Evolutionary conservation across 2,797 vertebrate species (phyloP).

Genomic region (Dipus sagitta): DNA sequence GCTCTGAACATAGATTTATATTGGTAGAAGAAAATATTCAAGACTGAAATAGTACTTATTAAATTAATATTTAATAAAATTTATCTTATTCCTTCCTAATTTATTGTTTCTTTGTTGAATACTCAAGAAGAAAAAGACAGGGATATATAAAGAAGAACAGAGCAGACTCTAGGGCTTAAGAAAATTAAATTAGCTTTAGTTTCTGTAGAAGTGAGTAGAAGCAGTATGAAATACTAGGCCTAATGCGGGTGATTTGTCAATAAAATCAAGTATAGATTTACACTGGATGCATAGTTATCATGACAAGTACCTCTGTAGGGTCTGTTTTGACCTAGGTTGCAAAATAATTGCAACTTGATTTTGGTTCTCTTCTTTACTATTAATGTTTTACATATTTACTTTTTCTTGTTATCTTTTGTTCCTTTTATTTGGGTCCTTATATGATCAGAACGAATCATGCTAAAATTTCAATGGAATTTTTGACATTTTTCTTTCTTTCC

Average conservation of each 20-base stretch:
- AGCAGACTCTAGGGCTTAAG: not conserved
- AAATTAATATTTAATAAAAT: not conserved
- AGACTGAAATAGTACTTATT: not conserved
- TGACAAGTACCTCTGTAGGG: not conserved
- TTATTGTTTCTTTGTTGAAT: not conserved
- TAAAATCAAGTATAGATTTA: not conserved
- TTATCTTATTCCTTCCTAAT: not conserved
- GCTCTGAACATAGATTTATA: not conserved
- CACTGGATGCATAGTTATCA: not conserved
- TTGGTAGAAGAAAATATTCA: conserved; percentile 6
- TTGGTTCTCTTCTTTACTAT: not conserved
- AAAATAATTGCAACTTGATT: conserved; percentile 24
- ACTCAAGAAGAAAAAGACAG: not conserved
- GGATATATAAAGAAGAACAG: not conserved
- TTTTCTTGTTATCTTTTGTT: not conserved
- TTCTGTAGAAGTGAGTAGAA: not conserved
- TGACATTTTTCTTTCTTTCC: not conserved
- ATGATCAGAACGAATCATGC: not conserved
- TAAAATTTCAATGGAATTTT: not conserved
- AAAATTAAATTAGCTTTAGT: not conserved
- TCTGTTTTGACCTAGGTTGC: not conserved
- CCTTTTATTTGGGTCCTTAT: not conserved
- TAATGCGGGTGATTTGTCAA: not conserved
- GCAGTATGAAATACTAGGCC: not conserved
- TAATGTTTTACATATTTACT: not conserved